Evolutionary conservation across 2,888 invertebrate species (phyloP).

Genomic region (Apoda limacodes): DNA sequence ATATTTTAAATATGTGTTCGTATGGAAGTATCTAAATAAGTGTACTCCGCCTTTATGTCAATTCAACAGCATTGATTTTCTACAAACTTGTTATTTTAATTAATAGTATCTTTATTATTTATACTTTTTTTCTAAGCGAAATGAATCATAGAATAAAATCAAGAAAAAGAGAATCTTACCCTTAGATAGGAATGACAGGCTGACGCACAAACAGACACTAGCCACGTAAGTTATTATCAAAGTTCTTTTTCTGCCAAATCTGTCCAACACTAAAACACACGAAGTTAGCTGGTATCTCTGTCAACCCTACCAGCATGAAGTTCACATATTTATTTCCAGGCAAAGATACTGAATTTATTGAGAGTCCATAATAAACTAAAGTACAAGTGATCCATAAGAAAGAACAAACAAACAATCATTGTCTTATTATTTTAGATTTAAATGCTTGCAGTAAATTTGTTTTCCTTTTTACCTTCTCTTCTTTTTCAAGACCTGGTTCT

Average conservation of each 20-base stretch:
- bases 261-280: constrained; percentile 73
- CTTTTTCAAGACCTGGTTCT: too few species aligned
- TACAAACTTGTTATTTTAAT: too few species aligned
- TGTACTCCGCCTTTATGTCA: too few species aligned
- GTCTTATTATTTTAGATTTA: constrained; percentile 64
- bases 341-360: constrained; percentile 80
- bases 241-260: constrained; percentile 73
- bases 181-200: constrained; percentile 70
- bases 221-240: constrained; percentile 72
- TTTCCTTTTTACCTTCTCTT: constrained; percentile 20
- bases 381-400: constrained; percentile 85
- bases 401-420: constrained; percentile 73
- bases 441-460: constrained; percentile 54
- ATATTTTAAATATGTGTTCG: too few species aligned
- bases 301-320: constrained; percentile 73
- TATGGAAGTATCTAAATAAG: too few species aligned
- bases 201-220: constrained; percentile 72
- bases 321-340: constrained; percentile 82
- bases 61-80: too few species aligned
- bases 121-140: too few species aligned
- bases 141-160: too few species aligned
- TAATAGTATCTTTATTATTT: too few species aligned
- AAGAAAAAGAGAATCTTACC: too few species aligned
- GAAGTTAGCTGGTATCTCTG: constrained; percentile 81
- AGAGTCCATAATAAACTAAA: constrained; percentile 84